Evolutionary conservation across 2,888 invertebrate genomes (phyloP).

Genomic region (Drosophila mettleri): DNA sequence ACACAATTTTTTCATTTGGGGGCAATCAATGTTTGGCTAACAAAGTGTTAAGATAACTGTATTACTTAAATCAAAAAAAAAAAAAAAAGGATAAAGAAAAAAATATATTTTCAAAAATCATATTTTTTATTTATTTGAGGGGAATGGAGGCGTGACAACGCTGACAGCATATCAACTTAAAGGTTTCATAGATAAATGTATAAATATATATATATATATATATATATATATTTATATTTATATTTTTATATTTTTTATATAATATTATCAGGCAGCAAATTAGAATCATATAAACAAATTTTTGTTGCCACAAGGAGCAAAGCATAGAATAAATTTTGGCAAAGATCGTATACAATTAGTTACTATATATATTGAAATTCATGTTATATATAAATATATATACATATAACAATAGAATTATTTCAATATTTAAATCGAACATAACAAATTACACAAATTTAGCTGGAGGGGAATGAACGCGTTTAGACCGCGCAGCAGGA

Average conservation of each 20-base stretch:
- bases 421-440: slow-evolving; percentile 13
- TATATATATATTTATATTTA: slow-evolving; percentile 3
- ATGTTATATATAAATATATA: slow-evolving; percentile 12
- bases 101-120: slow-evolving; percentile 8
- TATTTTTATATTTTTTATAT: slow-evolving; percentile 1
- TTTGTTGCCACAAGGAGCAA: not conserved
- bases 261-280: not conserved
- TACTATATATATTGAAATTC: slow-evolving; percentile 10
- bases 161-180: not conserved
- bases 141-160: slow-evolving; percentile 1
- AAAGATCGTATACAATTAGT: slow-evolving; percentile 27
- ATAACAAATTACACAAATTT: slow-evolving; percentile 1
- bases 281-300: slow-evolving; percentile 2
- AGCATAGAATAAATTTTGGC: slow-evolving; percentile 10
- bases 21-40: not conserved
- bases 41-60: not conserved
- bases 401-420: slow-evolving; percentile 17
- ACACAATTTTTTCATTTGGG: slow-evolving; percentile 2
- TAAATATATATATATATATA: not conserved
- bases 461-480: slow-evolving; percentile 8
- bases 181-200: not conserved
- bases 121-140: slow-evolving; percentile 3
- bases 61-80: not conserved
- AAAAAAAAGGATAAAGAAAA: not conserved
- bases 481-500: slow-evolving; percentile 1